Base-by-base conservation (phyloP, 2,888 invertebrate genomes). In the Sminthurinus aureus region DNA sequence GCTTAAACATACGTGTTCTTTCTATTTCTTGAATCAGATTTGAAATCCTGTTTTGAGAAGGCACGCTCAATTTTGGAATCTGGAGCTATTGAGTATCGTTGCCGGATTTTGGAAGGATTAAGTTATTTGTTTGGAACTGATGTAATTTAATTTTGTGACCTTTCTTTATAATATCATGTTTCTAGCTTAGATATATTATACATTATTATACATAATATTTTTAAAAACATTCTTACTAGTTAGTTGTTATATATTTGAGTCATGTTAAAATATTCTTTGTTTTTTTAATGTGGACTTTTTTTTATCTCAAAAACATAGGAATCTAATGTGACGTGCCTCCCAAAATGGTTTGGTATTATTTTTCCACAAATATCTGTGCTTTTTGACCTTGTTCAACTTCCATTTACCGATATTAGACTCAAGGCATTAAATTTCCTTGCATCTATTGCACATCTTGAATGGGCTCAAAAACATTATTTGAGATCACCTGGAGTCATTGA, bases 401-500 rank as follows among this genome's bases (percentile, higher is more conserved):
- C 89, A 9, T 89, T 89, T 83, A 85, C 86, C 4, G 89, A 89
- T 71, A 85, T 89, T 20, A 79, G 88, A 11, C 81, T 88, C 20
- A 84, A 84, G 52, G 85, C 88, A 0, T 81, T 89, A 15, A 86
- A 87, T 52, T 87, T 89, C 71, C 82, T 89, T 3, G 83, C 86
- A 4, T 82, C 85, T 12, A 85, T 89, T 64, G 88, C 88, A 15
- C 85, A 85, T 20, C 76, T 88, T 13, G 87, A 87, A 76, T 89
- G 88, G 88, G 88, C 88, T 20, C 89, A 89, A 80, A 85, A 85
- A 58, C 88, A 87, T 77, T 88, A 88, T 58, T 84, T 88, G 0
- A 83, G 86, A 26, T 85, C 80, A 52, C 86, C 88, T 79, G 87
- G 91, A 0, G 91, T 92, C 77, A 88, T 90, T 9, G 92, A 92